Percentiles rank a stretch among this genome's conserved stretches.
These are phyloP conservation scores for Athalia circularis DNA, from an alignment of 2,888 invertebrate species.

Conservation along the genomic window DNA sequence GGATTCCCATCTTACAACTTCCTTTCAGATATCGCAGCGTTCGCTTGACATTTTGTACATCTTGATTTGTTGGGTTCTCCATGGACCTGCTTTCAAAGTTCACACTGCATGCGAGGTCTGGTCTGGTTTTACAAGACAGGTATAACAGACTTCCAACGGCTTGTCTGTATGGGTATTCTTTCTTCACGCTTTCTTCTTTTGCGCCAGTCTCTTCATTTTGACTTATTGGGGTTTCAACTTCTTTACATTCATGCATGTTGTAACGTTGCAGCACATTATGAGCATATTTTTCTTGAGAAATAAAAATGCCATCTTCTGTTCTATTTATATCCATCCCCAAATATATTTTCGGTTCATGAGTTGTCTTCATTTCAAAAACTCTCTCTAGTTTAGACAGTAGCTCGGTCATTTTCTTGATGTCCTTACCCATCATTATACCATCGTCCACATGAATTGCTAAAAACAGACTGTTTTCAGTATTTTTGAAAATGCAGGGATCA, in stretches of 20 bases:
- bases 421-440: slow-evolving; percentile 56
- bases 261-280: slow-evolving; percentile 56
- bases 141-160: slow-evolving; percentile 54
- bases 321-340: slow-evolving; percentile 58
- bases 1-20: slow-evolving; percentile 19
- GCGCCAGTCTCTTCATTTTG: slow-evolving; percentile 52
- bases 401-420: slow-evolving; percentile 48
- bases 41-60: slow-evolving; percentile 49
- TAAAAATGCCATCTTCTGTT: slow-evolving; percentile 50
- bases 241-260: slow-evolving; percentile 59
- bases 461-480: slow-evolving; percentile 43
- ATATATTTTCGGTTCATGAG: slow-evolving; percentile 57
- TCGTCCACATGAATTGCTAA: slow-evolving; percentile 61
- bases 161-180: slow-evolving; percentile 51
- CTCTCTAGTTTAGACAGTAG: slow-evolving; percentile 52
- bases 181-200: slow-evolving; percentile 44
- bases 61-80: slow-evolving; percentile 45
- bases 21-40: slow-evolving; percentile 49
- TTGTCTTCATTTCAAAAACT: slow-evolving; percentile 59
- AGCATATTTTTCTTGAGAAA: slow-evolving; percentile 58
- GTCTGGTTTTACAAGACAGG: slow-evolving; percentile 48
- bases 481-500: slow-evolving; percentile 59
- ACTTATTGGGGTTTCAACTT: slow-evolving; percentile 55
- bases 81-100: slow-evolving; percentile 47
- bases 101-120: slow-evolving; percentile 49